Conservation (phyloP, 2,797 vertebrate species). For the Chelidonichthys spinosus region DNA sequence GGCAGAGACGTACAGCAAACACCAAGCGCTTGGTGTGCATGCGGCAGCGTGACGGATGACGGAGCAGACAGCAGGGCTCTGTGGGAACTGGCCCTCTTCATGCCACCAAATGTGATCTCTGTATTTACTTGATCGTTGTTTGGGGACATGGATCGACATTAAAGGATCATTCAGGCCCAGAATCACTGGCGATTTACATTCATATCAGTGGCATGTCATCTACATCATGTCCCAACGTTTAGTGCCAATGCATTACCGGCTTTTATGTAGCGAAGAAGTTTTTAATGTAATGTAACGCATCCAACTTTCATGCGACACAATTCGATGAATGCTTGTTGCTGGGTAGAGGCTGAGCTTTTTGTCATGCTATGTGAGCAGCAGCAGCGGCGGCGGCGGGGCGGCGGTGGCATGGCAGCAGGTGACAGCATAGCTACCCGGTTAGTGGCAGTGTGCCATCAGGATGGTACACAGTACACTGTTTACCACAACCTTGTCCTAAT, state of each 20-base stretch:
- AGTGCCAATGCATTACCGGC: no score
- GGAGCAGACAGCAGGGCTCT: constrained; percentile 43
- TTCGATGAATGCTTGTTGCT: background rate
- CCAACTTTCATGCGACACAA: no score
- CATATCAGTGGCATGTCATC: background rate
- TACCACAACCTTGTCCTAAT: no score
- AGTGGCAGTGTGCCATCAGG: no score
- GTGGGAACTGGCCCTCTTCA: constrained; percentile 49
- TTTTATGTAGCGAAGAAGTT: background rate
- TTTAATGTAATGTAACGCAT: background rate
- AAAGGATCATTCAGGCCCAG: background rate
- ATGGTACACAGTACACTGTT: no score
- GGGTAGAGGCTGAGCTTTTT: background rate
- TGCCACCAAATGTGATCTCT: constrained; percentile 17
- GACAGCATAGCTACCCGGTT: no score
- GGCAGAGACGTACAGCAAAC: constrained; percentile 40
- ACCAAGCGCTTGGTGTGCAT: constrained; percentile 11
- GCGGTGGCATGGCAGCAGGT: no score
- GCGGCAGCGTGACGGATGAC: constrained; percentile 44
- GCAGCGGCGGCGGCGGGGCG: background rate
- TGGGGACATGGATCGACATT: background rate
- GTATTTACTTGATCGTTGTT: constrained; percentile 10
- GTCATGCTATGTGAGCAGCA: background rate
- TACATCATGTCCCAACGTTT: background rate
- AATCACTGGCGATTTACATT: background rate